Percentiles rank a stretch among this genome's conserved stretches.
Conservation (phyloP, 2,113 vertebrate genomes). For the Brachyistius frenatus region DNA sequence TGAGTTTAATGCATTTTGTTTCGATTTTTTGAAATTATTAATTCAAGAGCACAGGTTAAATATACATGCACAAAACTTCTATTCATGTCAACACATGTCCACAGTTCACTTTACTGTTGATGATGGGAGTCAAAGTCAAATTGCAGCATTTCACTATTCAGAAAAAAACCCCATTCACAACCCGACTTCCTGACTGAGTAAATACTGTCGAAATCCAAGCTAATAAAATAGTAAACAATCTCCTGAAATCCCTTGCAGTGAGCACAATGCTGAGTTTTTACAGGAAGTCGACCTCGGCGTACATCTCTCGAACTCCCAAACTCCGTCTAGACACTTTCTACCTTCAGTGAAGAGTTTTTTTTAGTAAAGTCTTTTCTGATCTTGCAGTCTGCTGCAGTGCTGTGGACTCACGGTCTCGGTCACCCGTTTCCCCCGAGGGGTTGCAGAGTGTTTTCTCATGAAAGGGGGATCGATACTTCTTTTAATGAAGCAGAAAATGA, state of each 20-base stretch:
- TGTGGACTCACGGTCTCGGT: slow-evolving; percentile 16
- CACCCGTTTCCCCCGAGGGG: slow-evolving; percentile 43
- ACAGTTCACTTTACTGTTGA: too few species aligned
- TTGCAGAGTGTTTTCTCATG: slow-evolving; percentile 49
- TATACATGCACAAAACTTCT: too few species aligned
- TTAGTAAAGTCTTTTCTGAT: slow-evolving; percentile 16
- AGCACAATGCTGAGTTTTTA: background rate
- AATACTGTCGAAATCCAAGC: slow-evolving; percentile 21
- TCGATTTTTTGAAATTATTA: background rate
- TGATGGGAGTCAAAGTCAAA: background rate
- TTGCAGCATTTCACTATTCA: background rate
- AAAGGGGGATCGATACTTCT: slow-evolving; percentile 65
- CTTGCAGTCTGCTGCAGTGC: background rate
- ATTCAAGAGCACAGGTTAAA: background rate
- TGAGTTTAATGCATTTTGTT: too few species aligned
- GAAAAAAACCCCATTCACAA: background rate
- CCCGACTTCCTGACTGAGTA: background rate
- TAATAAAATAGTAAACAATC: too few species aligned
- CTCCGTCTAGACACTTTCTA: background rate
- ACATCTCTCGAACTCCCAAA: background rate
- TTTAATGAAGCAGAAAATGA: slow-evolving; percentile 80
- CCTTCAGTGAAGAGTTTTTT: background rate
- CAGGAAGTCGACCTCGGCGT: background rate
- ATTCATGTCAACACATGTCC: too few species aligned
- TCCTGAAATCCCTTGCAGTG: background rate